phyloP scores from a whole-genome alignment of 2,888 invertebrate genomes.

The Rhingia campestris region DNA sequence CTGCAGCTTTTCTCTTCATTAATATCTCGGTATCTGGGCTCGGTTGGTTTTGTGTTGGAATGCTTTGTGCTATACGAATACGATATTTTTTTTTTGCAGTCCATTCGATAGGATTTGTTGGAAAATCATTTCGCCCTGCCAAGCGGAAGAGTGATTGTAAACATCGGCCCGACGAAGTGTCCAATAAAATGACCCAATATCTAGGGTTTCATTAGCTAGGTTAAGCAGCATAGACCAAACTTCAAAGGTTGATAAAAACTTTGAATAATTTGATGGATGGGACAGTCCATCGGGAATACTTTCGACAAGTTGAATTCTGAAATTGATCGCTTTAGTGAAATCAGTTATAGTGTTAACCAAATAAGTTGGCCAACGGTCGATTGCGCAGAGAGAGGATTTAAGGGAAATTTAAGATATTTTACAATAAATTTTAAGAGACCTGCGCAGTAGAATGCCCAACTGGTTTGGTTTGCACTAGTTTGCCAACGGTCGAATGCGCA shows the following conservation, averaged over 20 bases:
- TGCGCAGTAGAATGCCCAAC: no score
- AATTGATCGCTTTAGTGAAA: neutral
- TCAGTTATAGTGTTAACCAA: no score
- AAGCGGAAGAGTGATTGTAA: constrained; percentile 89
- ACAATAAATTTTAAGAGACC: no score
- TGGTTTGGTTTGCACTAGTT: no score
- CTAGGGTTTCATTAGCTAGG: constrained; percentile 89
- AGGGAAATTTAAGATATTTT: no score
- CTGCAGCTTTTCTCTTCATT: constrained; percentile 89
- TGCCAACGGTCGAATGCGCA: no score
- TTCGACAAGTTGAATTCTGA: constrained; percentile 92
- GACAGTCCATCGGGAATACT: constrained; percentile 95
- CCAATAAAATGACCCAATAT: constrained; percentile 98
- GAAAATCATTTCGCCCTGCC: constrained; percentile 93
- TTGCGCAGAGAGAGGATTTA: no score
- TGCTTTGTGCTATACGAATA: constrained; percentile 93
- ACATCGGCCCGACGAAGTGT: constrained; percentile 92
- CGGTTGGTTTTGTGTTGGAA: constrained; percentile 87
- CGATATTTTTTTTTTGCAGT: constrained; percentile 87
- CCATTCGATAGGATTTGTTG: constrained; percentile 86
- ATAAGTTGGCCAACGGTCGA: no score
- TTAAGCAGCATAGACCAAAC: constrained; percentile 92
- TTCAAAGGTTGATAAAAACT: constrained; percentile 88
- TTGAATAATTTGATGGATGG: constrained; percentile 85
- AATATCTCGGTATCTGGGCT: constrained; percentile 92